Evolutionary conservation across 2,888 invertebrate genomes (phyloP), one percentile per base, ranked within the genome.

Genomic region (Tigriopus californicus): DNA sequence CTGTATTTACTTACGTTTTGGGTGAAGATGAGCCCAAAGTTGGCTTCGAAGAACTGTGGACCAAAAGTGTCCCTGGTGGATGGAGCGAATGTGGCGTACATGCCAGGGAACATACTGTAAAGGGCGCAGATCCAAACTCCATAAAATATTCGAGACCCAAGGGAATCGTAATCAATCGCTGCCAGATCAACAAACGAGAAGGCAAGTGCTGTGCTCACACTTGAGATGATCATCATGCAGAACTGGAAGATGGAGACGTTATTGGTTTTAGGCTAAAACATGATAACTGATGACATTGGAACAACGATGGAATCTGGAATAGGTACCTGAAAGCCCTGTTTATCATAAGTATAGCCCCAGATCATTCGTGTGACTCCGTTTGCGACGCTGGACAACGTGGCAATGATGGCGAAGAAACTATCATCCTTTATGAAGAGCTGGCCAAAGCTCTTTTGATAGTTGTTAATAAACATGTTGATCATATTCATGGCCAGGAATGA

Each of bases 341-440:
- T 18, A 42, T 56, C 56, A 22, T 56, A 56, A n/a, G 42, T 40
- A n/a, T 22, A 13, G 15, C 56, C 56, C 56, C 56, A 56, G 24
- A n/a, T 18, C 10, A 56, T 42, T 18, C 56, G 15, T 8, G 20
- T n/a, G 11, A 15, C n/a, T 41, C 56, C 56, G 42, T 56, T 56
- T 3, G 42, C 18, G 2, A 56, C 24, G 18, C 42, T 56, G 41
- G 41, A n/a, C 3, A 56, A 3, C 6, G 42, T 15, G 15, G 42
- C 56, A 42, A 56, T 42, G 5, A 11, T 41, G 18, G 42, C 18
- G 41, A 41, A 56, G 44, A 18, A 56, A 42, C 6, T 15, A 44
- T 56, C 56, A 18, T 56, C 56, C 18, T 56, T 41, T 41, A 56
- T 56, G 22, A 22, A 41, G 11, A 18, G 15, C 20, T 42, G 56